Evolutionary conservation across 2,113 vertebrate genomes (phyloP), one percentile per base, ranked within the genome.

Genomic region (Odontophorus gujanensis): DNA sequence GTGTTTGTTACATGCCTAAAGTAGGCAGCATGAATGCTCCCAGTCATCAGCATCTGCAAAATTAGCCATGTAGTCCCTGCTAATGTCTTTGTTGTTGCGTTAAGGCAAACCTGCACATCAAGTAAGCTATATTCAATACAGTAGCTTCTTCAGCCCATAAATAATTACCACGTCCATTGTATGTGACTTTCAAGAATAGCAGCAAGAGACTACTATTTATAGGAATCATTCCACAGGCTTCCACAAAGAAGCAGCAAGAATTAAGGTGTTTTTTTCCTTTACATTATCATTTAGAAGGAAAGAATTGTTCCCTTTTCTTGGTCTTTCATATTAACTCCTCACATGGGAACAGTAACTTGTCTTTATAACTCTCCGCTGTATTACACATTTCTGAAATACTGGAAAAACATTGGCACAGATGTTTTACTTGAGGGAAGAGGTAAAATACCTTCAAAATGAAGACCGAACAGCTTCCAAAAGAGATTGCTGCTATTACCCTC

Each of bases 1-100:
- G 12, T 62, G 43, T 61, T 87, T 67, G 61, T 76, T 66, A 90
- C 88, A 90, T n/a, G 21, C 42, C 55, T 85, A 3, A 69, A 85
- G 42, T 3, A 83, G 38, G 65, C 34, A 89, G 16, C 43, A 81
- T 3, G 5, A 90, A 83, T 63, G 85, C 34, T 75, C 15, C 47
- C 9, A 87, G 13, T 16, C 62, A 87, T 21, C 38, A 67, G 22
- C 72, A 77, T 71, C 25, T 51, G 28, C 20, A 76, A 81, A 92
- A 85, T 63, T 63, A 53, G 3, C 7, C n/a, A 24, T 63, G 28
- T 28, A 40, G 25, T 28, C 20, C 34, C 15, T 63, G 61, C 61
- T 63, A 19, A 58, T 57, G 53, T 32, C 32, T 63, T 19, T 18
- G 17, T 40, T 63, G 4, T 36, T 40, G 47, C 45, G 19, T 3